Evolutionary conservation across 2,797 vertebrate species (phyloP), one percentile per base, ranked within the genome.

Genomic region (Staurois parvus): DNA sequence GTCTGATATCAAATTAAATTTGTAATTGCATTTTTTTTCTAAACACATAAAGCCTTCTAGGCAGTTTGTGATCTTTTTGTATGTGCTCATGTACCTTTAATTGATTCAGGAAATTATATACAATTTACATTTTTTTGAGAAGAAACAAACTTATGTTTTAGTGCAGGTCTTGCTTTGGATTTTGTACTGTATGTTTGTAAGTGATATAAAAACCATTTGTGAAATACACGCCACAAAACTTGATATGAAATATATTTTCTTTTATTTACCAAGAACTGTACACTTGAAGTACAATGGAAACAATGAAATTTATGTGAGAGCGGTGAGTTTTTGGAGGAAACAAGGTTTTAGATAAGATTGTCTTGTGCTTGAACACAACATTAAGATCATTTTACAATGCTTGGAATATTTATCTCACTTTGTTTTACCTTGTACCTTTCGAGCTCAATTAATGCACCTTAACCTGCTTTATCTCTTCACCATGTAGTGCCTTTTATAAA

Each of bases 401-500:
- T 19, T n/a, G n/a, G 37, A 45, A 64, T 64, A 69, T 79, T 76
- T 72, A 29, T 66, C 37, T 45, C 29, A 40, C 11, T 59, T 52
- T 64, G 32, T 28, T 86, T 82, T 64, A n/a, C 69, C 70, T 87
- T 83, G 74, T 32, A 78, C 34, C 68, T 87, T 69, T 74, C 62
- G 30, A 87, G 70, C 69, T 79, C 81, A 68, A 79, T 86, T 78
- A 86, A 86, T 79, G 68, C 67, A 34, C 79, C 66, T 76, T 85
- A 76, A 85, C 79, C 79, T 72, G 67, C 28, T 83, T 72, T 52
- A 83, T 78, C 73, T n/a, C 84, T 86, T 82, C 67, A 77, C 34
- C 48, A 77, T 28, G 29, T 56, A 69, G 72, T 21, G 21, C 40
- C 73, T 67, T 86, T 82, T 66, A 24, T 76, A 76, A 86, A 81